A percentile compares a stretch with the other conserved stretches of the same genome.
Evolutionary conservation across 2,797 vertebrate genomes (phyloP).

Genomic region (Florisuga fusca): DNA sequence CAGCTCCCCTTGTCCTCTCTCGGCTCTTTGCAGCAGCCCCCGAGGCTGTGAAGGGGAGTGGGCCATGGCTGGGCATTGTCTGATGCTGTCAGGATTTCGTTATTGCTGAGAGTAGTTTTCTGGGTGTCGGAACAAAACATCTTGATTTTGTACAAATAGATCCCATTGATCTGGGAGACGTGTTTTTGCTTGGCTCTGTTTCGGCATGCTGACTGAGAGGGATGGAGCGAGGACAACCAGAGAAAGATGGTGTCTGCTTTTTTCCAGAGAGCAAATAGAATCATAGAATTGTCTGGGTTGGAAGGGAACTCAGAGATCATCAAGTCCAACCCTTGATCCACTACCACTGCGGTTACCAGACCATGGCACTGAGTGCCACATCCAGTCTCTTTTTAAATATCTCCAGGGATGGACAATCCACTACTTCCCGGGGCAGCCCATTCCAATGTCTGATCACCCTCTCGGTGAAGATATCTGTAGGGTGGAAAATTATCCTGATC

Average conservation of each 20-base stretch:
- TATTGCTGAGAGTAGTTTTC: not conserved
- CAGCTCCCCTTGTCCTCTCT: not conserved
- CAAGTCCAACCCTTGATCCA: too few species aligned
- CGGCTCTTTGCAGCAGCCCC: not conserved
- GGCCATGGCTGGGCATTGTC: not conserved
- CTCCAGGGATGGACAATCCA: too few species aligned
- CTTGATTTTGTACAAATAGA: not conserved
- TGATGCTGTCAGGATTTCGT: accelerated
- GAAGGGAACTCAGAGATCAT: too few species aligned
- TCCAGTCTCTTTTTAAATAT: too few species aligned
- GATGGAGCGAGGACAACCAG: not conserved
- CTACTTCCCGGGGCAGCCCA: too few species aligned
- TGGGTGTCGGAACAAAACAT: not conserved
- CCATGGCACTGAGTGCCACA: too few species aligned
- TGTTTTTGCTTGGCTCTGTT: not conserved
- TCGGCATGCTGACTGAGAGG: not conserved
- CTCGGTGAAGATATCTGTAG: not conserved
- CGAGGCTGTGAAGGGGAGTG: not conserved
- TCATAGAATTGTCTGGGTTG: too few species aligned
- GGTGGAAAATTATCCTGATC: not conserved
- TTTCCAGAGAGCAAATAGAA: not conserved
- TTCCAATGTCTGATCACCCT: too few species aligned
- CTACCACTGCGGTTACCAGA: too few species aligned
- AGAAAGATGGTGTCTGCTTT: not conserved
- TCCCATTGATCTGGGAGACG: accelerated